phyloP scores from a whole-genome alignment of 2,797 vertebrate species.

The Nannoperca australis region DNA sequence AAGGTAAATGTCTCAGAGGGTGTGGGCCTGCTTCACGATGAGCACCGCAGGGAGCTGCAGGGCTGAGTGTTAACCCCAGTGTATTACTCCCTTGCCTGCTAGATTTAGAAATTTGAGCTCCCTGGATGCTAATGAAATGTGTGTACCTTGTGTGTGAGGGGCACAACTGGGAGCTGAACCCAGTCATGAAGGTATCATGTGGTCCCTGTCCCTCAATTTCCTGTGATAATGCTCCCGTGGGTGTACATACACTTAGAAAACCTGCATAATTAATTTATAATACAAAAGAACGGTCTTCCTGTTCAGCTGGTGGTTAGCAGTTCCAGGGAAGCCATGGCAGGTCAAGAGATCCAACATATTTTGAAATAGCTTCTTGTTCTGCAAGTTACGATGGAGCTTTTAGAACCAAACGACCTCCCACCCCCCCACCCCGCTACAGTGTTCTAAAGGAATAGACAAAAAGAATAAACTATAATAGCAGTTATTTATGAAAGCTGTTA shows the following conservation, averaged over 20 bases:
- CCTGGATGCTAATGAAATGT: slow-evolving; percentile 11
- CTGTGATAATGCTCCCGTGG: slow-evolving; percentile 11
- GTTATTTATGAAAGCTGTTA: background rate
- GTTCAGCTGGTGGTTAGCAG: background rate
- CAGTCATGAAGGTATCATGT: slow-evolving; percentile 9
- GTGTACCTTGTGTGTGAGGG: background rate
- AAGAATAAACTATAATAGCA: background rate
- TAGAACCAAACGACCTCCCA: background rate
- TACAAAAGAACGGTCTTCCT: background rate
- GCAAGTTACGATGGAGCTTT: background rate
- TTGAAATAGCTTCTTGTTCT: background rate
- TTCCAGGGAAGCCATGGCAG: background rate
- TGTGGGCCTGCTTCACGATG: slow-evolving; percentile 14
- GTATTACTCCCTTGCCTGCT: slow-evolving; percentile 7
- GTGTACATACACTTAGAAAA: slow-evolving; percentile 2
- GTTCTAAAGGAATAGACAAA: background rate
- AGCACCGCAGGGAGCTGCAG: slow-evolving; percentile 14
- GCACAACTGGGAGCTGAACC: slow-evolving; percentile 8
- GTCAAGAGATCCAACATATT: background rate
- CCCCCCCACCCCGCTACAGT: background rate
- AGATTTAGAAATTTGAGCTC: slow-evolving; percentile 38
- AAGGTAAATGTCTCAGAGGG: slow-evolving; percentile 9
- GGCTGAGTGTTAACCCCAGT: background rate
- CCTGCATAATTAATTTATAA: slow-evolving; percentile 35
- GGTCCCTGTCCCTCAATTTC: slow-evolving; percentile 1